phyloP scores from a whole-genome alignment of 2,888 invertebrate species.

The Temnothorax ravouxi region DNA sequence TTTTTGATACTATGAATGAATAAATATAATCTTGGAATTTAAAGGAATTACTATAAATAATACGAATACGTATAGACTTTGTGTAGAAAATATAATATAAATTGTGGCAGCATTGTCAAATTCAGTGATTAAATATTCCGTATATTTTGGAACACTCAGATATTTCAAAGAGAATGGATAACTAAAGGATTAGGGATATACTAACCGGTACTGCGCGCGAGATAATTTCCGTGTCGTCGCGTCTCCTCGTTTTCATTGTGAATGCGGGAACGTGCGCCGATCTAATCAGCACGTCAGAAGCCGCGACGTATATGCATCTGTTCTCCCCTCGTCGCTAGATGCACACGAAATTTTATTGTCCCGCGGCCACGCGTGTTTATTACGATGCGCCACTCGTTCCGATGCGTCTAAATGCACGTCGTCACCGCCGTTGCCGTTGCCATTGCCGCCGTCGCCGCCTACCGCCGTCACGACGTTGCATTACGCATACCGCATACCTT shows the following conservation, averaged over 20 bases:
- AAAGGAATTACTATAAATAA: neutral
- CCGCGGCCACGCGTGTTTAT: slow-evolving; percentile 25
- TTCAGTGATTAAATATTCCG: neutral
- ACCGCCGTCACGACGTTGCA: slow-evolving; percentile 33
- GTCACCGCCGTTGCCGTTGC: neutral
- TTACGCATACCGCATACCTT: slow-evolving; percentile 50
- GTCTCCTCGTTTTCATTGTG: neutral
- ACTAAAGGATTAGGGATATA: neutral
- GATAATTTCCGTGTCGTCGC: slow-evolving; percentile 5
- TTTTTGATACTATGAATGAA: neutral
- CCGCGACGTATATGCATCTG: slow-evolving; percentile 13
- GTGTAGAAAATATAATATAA: neutral
- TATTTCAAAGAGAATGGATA: neutral
- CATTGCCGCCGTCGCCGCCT: neutral
- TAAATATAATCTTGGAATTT: neutral
- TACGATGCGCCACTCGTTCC: slow-evolving; percentile 35
- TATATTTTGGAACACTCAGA: neutral
- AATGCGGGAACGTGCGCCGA: slow-evolving; percentile 28
- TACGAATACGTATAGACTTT: neutral
- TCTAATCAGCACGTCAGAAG: slow-evolving; percentile 53
- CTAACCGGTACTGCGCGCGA: neutral
- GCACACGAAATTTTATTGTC: slow-evolving; percentile 46
- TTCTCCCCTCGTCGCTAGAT: slow-evolving; percentile 16
- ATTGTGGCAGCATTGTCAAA: neutral
- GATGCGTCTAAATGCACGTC: slow-evolving; percentile 36